Base-by-base conservation (phyloP, 2,888 invertebrate species). In the Zhengitettix transpicula region DNA sequence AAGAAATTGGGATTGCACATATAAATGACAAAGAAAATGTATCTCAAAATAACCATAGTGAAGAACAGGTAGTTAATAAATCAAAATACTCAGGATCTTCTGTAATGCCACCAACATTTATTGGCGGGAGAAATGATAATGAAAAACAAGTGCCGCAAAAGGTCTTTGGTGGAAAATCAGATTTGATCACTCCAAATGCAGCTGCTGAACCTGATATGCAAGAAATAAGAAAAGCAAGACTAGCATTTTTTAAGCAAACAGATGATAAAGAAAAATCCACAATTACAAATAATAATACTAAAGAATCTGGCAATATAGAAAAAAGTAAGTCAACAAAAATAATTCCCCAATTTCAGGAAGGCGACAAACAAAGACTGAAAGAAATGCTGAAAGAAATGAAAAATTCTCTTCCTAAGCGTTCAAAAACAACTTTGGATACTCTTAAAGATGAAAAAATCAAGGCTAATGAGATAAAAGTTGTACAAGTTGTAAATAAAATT, bases 341-440 rank as follows among this genome's bases (percentile, higher is more conserved):
- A 3, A 47, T 55, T 15, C 41, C 58, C 28, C 55, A 58, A 10
- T 58, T 63, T 44, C 65, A 64, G 42, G 64, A 65, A 59, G 63
- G 64, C 57, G 60, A 63, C 56, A 56, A 69, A 69, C 63, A 68
- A 66, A 59, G 73, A 69, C 72, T 86, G 41, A 82, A 81, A 69
- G 83, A 84, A 71, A 83, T 85, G 80, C 71, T 86, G 63, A 85
- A 85, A 67, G 85, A 86, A 75, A 85, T 86, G 83, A 86, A 85
- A 71, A 81, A 86, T 70, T 85, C 85, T 12, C 72, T 87, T 62
- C 84, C 85, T 0, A 82, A 81, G 68, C 77, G 79, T 65, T 59
- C 60, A n/a, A 60, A 60, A 52, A 58, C 55, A 28, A 28, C 28
- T 5, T 28, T 28, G 7, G 28, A 28, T 28, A 28, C 7, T 5